Percentiles rank a stretch among this genome's conserved stretches.
These are phyloP conservation scores for Desmodus rotundus DNA, from an alignment of 2,113 vertebrate genomes.

Conservation along the genomic window DNA sequence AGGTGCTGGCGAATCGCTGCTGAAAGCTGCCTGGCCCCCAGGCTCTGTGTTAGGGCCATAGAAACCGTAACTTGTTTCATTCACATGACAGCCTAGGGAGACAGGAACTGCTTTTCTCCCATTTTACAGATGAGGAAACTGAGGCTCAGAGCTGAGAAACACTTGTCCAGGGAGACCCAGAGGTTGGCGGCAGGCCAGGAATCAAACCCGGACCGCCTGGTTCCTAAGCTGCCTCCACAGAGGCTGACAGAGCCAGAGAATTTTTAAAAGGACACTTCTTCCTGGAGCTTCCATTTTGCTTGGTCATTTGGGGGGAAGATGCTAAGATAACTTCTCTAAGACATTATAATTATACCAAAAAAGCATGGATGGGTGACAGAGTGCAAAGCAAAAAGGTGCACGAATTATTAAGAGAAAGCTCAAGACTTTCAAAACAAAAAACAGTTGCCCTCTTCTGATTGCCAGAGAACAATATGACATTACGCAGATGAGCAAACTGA, in stretches of 20 bases:
- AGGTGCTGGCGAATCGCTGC: accelerated
- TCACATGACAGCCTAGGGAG: accelerated
- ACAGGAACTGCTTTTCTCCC: not conserved
- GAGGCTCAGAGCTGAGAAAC: not conserved
- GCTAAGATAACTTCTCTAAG: not conserved
- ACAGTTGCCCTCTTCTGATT: not conserved
- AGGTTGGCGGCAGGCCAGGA: no score
- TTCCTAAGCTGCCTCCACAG: not conserved
- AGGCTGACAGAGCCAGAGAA: not conserved
- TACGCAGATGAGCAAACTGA: not conserved
- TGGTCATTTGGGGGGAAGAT: not conserved
- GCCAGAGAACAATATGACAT: accelerated
- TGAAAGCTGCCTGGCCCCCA: accelerated
- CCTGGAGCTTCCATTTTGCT: not conserved
- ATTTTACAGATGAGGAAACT: not conserved
- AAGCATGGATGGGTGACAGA: not conserved
- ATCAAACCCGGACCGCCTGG: not conserved
- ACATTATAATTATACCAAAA: not conserved
- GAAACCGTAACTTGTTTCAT: no score
- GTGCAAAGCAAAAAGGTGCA: accelerated
- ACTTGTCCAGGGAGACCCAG: not conserved
- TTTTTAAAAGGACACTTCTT: not conserved
- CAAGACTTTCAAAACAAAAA: not conserved
- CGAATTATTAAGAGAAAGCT: not conserved
- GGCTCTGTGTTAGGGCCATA: accelerated